Percentiles rank a stretch among this genome's conserved stretches.
phyloP scores from a whole-genome alignment of 1,140 invertebrate genomes.

The Drosophila paulistorum region DNA sequence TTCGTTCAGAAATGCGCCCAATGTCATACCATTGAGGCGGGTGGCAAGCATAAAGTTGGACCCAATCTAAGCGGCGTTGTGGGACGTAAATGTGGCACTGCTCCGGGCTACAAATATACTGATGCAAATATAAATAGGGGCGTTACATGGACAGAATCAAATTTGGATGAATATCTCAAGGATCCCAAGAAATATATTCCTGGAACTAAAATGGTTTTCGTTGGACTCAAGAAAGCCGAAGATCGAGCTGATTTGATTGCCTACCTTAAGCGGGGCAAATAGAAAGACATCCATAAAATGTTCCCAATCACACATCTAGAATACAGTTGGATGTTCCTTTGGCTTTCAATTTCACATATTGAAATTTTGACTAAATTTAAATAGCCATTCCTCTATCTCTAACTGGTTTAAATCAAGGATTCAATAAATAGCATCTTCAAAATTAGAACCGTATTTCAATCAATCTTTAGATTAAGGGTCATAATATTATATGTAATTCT shows the following conservation, averaged over 20 bases:
- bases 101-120: slow-evolving; percentile 91
- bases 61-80: slow-evolving; percentile 94
- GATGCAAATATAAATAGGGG: slow-evolving; percentile 94
- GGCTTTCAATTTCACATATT: background rate
- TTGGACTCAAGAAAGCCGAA: slow-evolving; percentile 90
- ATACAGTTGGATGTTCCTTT: background rate
- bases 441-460: no score
- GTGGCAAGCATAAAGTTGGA: slow-evolving; percentile 94
- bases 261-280: slow-evolving; percentile 83
- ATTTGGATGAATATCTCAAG: slow-evolving; percentile 88
- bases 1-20: slow-evolving; percentile 94
- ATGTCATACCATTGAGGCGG: slow-evolving; percentile 93
- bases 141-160: slow-evolving; percentile 80
- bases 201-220: slow-evolving; percentile 94
- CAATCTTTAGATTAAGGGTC: no score
- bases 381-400: no score
- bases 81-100: slow-evolving; percentile 93
- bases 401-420: background rate
- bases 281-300: background rate
- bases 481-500: no score
- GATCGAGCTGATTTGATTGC: slow-evolving; percentile 91
- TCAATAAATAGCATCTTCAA: background rate
- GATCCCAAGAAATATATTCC: slow-evolving; percentile 94
- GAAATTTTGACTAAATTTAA: background rate
- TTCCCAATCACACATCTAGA: background rate